Evolutionary conservation across 2,113 vertebrate genomes (phyloP), one percentile per base, ranked within the genome.

Genomic region (Hydrolagus affinis): DNA sequence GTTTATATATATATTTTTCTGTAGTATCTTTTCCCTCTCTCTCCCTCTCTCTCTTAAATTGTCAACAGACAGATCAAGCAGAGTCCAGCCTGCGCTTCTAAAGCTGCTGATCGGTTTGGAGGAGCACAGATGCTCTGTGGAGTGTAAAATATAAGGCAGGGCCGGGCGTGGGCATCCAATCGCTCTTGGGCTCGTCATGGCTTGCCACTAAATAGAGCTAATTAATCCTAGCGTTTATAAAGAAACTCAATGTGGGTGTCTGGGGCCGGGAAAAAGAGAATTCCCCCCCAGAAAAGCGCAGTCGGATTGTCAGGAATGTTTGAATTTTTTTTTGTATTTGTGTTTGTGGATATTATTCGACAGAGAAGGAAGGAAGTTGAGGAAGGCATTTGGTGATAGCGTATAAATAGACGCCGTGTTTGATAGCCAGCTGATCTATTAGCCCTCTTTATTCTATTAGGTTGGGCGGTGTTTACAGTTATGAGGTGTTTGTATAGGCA

Each of bases 91-190:
- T 83, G 78, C 59, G 78, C 78, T 83, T 83, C 78, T 32, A 66
- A 91, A 92, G 93, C 93, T 92, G 91, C 92, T 92, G 92, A 94
- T 90, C 91, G 93, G 93, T 96, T 95, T 95, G 95, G 95, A 93
- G 95, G 95, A 95, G 94, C 95, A 92, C 92, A 91, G 92, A 94
- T 92, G 92, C 94, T 91, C 95, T 94, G 60, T 83, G 92, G 92
- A 91, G 92, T 95, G 93, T 93, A 95, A 96, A 96, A 96, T 95
- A 96, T 95, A 95, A 96, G 96, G 97, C 96, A 96, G 98, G 98
- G 95, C 94, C 95, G 92, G 93, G 92, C 90, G 89, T 90, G 91
- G 90, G 92, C 92, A 94, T 94, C 96, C 98, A 98, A 99, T 98
- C 95, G 93, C 93, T 90, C 93, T 90, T 88, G 91, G 93, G 91